These are phyloP conservation scores for Pseudorectes ferrugineus DNA, from an alignment of 2,113 vertebrate species.

Conservation along the genomic window DNA sequence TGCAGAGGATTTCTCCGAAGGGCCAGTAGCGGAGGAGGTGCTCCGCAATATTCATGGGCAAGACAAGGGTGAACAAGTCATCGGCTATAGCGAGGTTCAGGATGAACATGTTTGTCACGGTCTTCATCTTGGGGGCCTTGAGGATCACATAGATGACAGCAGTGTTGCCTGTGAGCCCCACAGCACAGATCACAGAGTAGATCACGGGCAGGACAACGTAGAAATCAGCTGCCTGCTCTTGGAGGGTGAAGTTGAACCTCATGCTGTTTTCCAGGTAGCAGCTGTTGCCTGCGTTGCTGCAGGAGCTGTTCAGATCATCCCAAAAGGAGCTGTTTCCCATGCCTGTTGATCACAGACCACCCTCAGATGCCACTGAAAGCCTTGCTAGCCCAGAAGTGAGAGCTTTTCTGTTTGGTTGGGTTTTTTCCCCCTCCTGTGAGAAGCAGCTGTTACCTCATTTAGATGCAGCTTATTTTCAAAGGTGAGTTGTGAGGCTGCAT, in stretches of 20 bases:
- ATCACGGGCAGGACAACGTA: conserved; percentile 82
- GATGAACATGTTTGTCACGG: conserved; percentile 90
- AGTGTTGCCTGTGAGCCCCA: conserved; percentile 85
- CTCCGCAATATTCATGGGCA: conserved; percentile 86
- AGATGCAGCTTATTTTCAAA: background rate
- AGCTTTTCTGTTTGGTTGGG: background rate
- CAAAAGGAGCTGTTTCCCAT: conserved; percentile 62
- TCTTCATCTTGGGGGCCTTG: conserved; percentile 90
- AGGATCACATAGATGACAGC: conserved; percentile 89
- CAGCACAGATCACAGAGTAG: conserved; percentile 84
- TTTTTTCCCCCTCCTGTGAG: background rate
- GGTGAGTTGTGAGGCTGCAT: background rate
- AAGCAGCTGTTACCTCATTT: background rate
- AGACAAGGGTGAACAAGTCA: conserved; percentile 84
- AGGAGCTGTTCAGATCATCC: background rate
- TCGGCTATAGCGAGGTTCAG: conserved; percentile 87
- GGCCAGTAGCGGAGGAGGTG: conserved; percentile 88
- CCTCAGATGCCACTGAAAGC: background rate
- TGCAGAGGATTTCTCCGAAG: conserved; percentile 87
- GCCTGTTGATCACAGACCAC: background rate
- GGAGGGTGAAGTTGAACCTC: conserved; percentile 10
- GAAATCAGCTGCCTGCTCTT: conserved; percentile 68
- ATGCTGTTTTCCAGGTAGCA: background rate
- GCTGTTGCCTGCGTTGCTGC: background rate
- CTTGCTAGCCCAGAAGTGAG: background rate